Conservation (phyloP, 2,113 vertebrate species). For the Poeciliopsis retropinna region DNA sequence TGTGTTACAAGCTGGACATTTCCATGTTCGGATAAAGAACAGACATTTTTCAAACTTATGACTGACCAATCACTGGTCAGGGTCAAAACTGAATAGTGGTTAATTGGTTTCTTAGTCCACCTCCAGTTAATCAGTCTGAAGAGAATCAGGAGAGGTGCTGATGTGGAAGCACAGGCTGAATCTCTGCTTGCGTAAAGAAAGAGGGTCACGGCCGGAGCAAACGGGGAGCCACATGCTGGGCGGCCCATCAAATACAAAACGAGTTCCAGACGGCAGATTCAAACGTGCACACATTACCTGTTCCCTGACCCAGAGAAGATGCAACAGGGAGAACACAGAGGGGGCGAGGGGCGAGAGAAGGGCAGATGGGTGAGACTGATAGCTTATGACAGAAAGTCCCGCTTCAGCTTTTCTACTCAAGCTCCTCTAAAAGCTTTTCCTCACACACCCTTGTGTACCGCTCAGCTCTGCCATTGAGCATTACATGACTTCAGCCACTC, state of each 20-base stretch:
- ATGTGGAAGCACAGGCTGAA: no score
- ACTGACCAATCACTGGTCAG: no score
- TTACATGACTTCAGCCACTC: neutral
- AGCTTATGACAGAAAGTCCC: constrained; percentile 31
- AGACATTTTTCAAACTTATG: no score
- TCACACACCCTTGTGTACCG: constrained; percentile 8
- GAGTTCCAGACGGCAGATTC: neutral
- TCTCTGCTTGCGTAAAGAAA: no score
- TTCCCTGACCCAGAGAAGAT: constrained; percentile 29
- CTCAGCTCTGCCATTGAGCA: neutral
- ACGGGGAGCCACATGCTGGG: neutral
- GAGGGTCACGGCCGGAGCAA: no score
- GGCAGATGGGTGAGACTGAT: constrained; percentile 8
- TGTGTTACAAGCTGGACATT: no score
- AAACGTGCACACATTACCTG: constrained; percentile 18
- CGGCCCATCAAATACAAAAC: neutral
- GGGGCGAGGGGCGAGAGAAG: neutral
- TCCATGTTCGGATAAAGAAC: no score
- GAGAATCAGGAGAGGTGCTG: no score
- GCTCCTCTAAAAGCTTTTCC: constrained; percentile 19
- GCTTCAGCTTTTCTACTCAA: constrained; percentile 12
- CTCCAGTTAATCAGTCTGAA: no score
- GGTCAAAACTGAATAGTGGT: no score
- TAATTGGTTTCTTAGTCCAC: no score
- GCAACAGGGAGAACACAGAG: neutral